These are phyloP conservation scores for Pipistrellus pipistrellus DNA, from an alignment of 2,797 vertebrate species.

Conservation along the genomic window DNA sequence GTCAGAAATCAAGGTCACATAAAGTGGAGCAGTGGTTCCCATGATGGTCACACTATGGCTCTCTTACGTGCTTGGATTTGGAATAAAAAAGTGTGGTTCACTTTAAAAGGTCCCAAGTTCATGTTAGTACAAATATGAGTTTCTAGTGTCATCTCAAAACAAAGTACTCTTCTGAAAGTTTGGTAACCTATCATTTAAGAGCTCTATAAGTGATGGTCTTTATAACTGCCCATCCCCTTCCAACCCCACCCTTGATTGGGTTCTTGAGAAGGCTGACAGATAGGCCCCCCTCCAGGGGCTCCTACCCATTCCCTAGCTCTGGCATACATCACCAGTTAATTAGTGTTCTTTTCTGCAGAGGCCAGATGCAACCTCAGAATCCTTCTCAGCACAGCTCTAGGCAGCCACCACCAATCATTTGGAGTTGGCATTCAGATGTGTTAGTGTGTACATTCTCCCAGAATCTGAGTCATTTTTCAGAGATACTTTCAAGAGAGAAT, in stretches of 20 bases:
- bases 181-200: background rate
- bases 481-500: background rate
- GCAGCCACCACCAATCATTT: background rate
- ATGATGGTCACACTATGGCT: background rate
- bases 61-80: background rate
- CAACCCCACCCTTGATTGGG: background rate
- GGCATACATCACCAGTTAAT: background rate
- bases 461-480: constrained; percentile 15
- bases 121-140: background rate
- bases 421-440: background rate
- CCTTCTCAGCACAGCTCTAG: background rate
- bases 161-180: constrained; percentile 22
- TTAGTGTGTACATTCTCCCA: background rate
- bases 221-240: background rate
- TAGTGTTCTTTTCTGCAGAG: background rate
- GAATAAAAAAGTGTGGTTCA: background rate
- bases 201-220: background rate
- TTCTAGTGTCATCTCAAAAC: constrained; percentile 1
- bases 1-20: background rate
- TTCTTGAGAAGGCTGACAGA: background rate
- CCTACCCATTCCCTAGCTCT: background rate
- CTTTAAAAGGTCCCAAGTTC: background rate
- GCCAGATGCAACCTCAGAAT: background rate
- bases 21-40: background rate
- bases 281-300: background rate